phyloP scores from a whole-genome alignment of 2,888 invertebrate species.

The Tupiocoris notatus region DNA sequence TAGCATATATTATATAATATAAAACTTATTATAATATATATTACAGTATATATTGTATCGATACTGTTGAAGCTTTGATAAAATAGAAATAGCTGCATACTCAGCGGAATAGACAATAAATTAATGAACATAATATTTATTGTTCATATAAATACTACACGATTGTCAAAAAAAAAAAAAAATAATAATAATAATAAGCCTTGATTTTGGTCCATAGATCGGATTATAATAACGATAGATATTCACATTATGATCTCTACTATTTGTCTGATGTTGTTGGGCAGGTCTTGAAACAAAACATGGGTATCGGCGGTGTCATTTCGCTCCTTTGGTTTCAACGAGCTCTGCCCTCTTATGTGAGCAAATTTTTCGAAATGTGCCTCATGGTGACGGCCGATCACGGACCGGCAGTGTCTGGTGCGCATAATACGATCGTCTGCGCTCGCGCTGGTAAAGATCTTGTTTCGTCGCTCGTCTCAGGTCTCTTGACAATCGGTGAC shows the following conservation, averaged over 20 bases:
- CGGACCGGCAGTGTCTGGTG: conserved; percentile 97
- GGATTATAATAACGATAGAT: background rate
- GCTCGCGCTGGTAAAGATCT: conserved; percentile 97
- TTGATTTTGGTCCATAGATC: too few relatives aligned
- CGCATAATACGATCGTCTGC: conserved; percentile 97
- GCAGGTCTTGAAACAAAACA: conserved; percentile 82
- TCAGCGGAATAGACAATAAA: too few relatives aligned
- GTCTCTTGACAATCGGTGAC: conserved; percentile 95
- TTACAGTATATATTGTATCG: too few relatives aligned
- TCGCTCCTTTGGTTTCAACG: conserved; percentile 98
- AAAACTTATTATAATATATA: too few relatives aligned
- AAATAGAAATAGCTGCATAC: too few relatives aligned
- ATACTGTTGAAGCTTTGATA: too few relatives aligned
- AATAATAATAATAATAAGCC: too few relatives aligned
- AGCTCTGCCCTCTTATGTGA: conserved; percentile 87
- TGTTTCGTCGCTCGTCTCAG: conserved; percentile 92
- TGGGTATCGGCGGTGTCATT: conserved; percentile 97
- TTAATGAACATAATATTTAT: too few relatives aligned
- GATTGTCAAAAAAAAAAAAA: too few relatives aligned
- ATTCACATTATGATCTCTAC: background rate
- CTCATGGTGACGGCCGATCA: conserved; percentile 98
- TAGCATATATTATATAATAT: too few relatives aligned
- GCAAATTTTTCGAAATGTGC: conserved; percentile 98
- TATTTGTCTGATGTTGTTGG: background rate
- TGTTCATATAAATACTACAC: too few relatives aligned